Evolutionary conservation across 2,113 vertebrate genomes (phyloP), one percentile per base, ranked within the genome.

Genomic region (Echinops telfairi): DNA sequence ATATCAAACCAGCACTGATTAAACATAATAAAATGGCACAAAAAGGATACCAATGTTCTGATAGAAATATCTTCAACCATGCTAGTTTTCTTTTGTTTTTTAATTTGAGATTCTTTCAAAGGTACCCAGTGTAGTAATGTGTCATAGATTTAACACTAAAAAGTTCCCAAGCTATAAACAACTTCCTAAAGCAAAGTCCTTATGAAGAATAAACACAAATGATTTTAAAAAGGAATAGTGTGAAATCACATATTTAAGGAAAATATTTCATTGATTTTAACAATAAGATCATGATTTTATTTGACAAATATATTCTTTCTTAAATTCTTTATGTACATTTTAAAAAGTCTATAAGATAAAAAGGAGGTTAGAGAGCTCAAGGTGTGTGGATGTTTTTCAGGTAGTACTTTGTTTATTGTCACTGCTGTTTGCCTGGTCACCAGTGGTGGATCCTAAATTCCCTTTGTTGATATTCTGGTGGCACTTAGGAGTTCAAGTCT

Each of bases 291-390:
- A 98, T 98, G 98, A 98, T 98, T 98, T 98, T 98, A 98, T 98
- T 98, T 98, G 98, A 98, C 98, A 98, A 98, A 98, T 98, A 98
- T 98, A 98, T 98, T 98, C 98, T 98, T 98, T 98, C 98, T 98
- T 98, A 98, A 98, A 97, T 98, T 98, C 94, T 98, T 97, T 98
- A 98, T 98, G 97, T 98, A 98, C 98, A 98, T 95, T 98, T 98
- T 98, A 98, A 98, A 98, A 98, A 98, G 98, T 98, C 98, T 98
- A 96, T 98, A 98, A 98, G 98, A 98, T 98, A 98, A 98, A 98
- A 98, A 98, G 98, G 98, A 98, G 98, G 98, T 98, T 98, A 98
- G 98, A 98, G 98, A 98, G 98, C 98, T 98, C 98, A 98, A 98
- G 98, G 98, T 98, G 98, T 98, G 98, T 98, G 98, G 98, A 98